Evolutionary conservation across 2,113 vertebrate genomes (phyloP).

Genomic region (Echinops telfairi): DNA sequence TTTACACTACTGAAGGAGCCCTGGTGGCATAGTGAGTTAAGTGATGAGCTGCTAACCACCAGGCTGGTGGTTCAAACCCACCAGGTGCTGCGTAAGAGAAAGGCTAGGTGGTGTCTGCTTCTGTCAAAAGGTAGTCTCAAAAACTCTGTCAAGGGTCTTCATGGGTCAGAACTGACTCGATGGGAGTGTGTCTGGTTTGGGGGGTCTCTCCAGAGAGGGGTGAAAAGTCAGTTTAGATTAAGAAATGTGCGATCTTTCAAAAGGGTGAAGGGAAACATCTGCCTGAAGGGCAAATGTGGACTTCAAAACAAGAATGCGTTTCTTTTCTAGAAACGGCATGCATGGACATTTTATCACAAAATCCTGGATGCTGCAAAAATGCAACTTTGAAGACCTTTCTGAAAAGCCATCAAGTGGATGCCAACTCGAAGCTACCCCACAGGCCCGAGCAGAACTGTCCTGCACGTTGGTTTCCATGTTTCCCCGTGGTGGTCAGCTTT

Average conservation of each 20-base stretch:
- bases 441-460: not conserved
- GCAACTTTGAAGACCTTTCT: constrained; percentile 41
- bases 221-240: constrained; percentile 57
- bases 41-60: no score
- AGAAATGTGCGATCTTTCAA: constrained; percentile 38
- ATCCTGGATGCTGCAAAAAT: constrained; percentile 45
- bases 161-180: no score
- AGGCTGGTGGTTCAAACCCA: no score
- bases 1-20: no score
- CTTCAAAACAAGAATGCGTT: constrained; percentile 43
- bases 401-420: not conserved
- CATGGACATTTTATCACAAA: constrained; percentile 37
- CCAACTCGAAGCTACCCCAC: not conserved
- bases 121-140: no score
- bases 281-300: not conserved
- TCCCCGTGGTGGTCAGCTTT: no score
- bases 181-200: not conserved
- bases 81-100: no score
- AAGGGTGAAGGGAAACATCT: constrained; percentile 21
- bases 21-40: no score
- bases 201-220: constrained; percentile 14
- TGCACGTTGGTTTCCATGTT: no score
- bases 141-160: no score
- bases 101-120: no score
- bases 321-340: constrained; percentile 1